A percentile compares a stretch with the other conserved stretches of the same genome.
These are phyloP conservation scores for Tenodera sinensis DNA, from an alignment of 2,888 invertebrate genomes.

Conservation along the genomic window DNA sequence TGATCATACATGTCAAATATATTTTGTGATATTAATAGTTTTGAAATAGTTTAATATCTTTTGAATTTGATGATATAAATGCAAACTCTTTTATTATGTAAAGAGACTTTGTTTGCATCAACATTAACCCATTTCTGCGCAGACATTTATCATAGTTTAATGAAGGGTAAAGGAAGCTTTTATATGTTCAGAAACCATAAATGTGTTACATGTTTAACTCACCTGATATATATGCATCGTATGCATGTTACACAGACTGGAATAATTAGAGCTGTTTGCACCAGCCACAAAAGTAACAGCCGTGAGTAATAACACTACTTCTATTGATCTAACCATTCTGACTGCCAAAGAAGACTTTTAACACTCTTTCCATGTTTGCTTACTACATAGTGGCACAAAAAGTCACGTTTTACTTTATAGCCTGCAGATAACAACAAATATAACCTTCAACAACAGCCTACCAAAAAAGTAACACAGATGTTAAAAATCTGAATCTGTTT, in stretches of 20 bases:
- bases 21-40: no score
- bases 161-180: no score
- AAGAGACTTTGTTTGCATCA: no score
- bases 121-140: no score
- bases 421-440: not conserved
- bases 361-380: not conserved
- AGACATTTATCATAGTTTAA: no score
- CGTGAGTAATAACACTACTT: not conserved
- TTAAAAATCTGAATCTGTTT: not conserved
- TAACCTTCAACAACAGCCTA: not conserved
- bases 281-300: not conserved
- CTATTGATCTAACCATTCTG: not conserved
- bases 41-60: no score
- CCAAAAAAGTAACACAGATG: not conserved
- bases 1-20: no score
- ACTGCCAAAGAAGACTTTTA: not conserved
- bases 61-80: no score
- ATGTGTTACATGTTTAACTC: not conserved
- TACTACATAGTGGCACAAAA: not conserved
- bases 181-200: no score
- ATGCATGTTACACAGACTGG: not conserved
- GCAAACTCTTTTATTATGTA: no score
- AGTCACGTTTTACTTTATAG: not conserved
- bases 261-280: not conserved
- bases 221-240: not conserved